These are phyloP conservation scores for Caenorhabditis imperialis DNA, from an alignment of 2,888 invertebrate species.

Conservation along the genomic window DNA sequence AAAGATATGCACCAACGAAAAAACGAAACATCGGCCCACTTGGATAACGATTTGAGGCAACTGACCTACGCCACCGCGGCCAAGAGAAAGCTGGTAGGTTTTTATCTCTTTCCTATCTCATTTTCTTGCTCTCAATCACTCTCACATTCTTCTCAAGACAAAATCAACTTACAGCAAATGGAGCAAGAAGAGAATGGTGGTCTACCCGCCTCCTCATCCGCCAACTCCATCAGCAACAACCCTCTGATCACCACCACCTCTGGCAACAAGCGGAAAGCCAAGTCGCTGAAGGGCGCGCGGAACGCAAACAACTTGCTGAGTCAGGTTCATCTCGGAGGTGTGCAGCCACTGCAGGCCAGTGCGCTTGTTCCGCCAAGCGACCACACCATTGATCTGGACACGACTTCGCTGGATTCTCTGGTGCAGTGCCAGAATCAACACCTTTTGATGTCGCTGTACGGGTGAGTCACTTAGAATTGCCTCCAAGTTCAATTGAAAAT, in stretches of 20 bases:
- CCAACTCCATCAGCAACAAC: conserved; percentile 50
- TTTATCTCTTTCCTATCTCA: neutral
- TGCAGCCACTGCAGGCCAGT: conserved; percentile 63
- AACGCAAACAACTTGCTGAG: conserved; percentile 19
- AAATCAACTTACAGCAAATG: conserved; percentile 19
- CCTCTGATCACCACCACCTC: conserved; percentile 64
- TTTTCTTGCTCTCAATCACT: conserved; percentile 1
- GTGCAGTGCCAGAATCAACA: conserved; percentile 64
- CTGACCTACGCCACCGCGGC: conserved; percentile 77
- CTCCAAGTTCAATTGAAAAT: neutral
- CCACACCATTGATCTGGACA: conserved; percentile 68
- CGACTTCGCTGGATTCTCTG: conserved; percentile 64
- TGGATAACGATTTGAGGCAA: conserved; percentile 72
- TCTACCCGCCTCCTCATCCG: conserved; percentile 40
- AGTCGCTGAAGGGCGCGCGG: conserved; percentile 22
- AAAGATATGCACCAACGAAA: conserved; percentile 78
- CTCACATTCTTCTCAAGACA: no score
- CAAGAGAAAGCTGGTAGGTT: conserved; percentile 69
- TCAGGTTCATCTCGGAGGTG: conserved; percentile 42
- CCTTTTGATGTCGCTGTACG: conserved; percentile 64
- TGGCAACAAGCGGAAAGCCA: conserved; percentile 57
- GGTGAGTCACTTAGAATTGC: conserved; percentile 29
- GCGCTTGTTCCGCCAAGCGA: conserved; percentile 63
- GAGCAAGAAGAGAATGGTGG: conserved; percentile 57
- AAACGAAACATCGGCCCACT: conserved; percentile 71